Conservation (phyloP, 2,113 vertebrate genomes). For the Fregata magnificens region DNA sequence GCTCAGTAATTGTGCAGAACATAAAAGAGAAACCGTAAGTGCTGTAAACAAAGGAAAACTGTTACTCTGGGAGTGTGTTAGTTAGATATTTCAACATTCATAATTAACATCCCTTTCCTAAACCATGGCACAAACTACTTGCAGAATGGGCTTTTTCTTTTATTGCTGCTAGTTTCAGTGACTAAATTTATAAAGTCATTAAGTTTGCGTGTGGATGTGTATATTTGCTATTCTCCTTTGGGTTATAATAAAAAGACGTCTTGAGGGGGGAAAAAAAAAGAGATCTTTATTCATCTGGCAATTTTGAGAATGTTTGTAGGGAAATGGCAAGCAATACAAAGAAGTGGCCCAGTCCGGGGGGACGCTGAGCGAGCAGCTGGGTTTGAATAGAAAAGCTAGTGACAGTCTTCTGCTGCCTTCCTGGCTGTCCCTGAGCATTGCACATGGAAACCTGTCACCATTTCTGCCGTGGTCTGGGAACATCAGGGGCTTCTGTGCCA, state of each 20-base stretch:
- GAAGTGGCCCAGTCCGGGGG: not conserved
- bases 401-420: not conserved
- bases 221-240: slow-evolving; percentile 16
- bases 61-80: slow-evolving; percentile 25
- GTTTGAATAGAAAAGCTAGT: not conserved
- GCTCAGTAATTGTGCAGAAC: not conserved
- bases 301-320: not conserved
- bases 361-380: not conserved
- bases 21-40: slow-evolving; percentile 41
- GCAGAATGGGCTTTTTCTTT: slow-evolving; percentile 35
- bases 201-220: not conserved
- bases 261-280: not conserved
- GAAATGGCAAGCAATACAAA: not conserved
- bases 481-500: not conserved
- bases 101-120: slow-evolving; percentile 54
- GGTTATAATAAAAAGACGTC: not conserved
- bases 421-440: not conserved
- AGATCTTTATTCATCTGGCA: not conserved
- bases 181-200: slow-evolving; percentile 55
- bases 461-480: not conserved
- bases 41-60: slow-evolving; percentile 54
- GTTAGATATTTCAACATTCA: slow-evolving; percentile 14
- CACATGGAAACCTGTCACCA: not conserved
- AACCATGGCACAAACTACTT: slow-evolving; percentile 17
- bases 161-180: slow-evolving; percentile 29